phyloP scores from a whole-genome alignment of 64 coral and sea anemone genomes.

The Pocillopora verrucosa region DNA sequence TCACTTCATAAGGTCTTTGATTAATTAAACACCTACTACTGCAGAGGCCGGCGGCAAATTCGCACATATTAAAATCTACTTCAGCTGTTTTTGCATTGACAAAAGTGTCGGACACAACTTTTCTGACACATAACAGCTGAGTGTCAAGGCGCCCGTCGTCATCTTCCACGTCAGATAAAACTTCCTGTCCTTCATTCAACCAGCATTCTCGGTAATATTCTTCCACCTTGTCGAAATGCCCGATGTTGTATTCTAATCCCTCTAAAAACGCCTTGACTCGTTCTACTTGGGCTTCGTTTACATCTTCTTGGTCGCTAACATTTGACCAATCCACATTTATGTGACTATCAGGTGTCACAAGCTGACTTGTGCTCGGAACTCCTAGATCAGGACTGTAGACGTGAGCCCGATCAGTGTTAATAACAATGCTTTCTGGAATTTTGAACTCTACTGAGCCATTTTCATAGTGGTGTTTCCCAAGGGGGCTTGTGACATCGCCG shows the following conservation, averaged over 20 bases:
- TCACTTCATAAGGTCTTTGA: neutral
- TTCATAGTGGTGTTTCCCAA: neutral
- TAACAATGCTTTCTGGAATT: too few relatives aligned
- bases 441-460: too few relatives aligned
- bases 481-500: neutral
- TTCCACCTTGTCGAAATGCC: neutral
- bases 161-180: slow-evolving; percentile 11
- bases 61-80: neutral
- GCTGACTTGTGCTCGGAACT: neutral
- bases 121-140: neutral
- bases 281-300: neutral
- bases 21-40: neutral
- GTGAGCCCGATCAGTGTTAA: too few relatives aligned
- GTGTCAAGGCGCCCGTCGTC: neutral
- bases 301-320: neutral
- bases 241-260: neutral
- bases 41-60: neutral
- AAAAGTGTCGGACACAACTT: neutral
- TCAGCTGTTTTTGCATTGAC: neutral
- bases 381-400: too few relatives aligned
- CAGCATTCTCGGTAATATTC: neutral
- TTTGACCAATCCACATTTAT: neutral
- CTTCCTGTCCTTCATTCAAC: neutral
- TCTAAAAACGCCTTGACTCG: neutral
- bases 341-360: neutral